These are phyloP conservation scores for Pseudorasbora parva DNA, from an alignment of 2,113 vertebrate species.

Conservation along the genomic window DNA sequence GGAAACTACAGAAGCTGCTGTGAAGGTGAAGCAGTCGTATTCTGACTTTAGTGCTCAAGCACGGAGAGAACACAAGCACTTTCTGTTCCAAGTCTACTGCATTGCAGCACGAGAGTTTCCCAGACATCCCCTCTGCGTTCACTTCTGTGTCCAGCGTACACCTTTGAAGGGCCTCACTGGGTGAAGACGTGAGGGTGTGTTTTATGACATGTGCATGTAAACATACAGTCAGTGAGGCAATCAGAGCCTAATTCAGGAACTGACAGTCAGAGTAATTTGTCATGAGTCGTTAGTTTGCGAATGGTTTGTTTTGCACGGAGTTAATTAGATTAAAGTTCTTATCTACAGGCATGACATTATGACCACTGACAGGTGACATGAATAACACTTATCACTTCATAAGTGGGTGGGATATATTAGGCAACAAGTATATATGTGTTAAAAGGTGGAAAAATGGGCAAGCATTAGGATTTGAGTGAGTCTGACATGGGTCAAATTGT, in stretches of 20 bases:
- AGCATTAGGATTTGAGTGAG: no score
- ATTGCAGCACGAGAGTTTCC: constrained; percentile 41
- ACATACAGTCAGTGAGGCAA: background rate
- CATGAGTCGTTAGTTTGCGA: background rate
- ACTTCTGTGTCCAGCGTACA: background rate
- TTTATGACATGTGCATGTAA: background rate
- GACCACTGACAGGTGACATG: no score
- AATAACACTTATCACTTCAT: no score
- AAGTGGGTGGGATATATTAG: no score
- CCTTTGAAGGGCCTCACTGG: background rate
- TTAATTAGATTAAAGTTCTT: background rate
- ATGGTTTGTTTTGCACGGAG: background rate
- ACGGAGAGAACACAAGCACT: constrained; percentile 10
- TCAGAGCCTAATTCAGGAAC: background rate
- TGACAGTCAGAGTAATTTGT: background rate
- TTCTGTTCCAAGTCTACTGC: constrained; percentile 29
- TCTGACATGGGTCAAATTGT: no score
- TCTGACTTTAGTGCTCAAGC: background rate
- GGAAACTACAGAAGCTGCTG: constrained; percentile 41
- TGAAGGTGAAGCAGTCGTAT: background rate
- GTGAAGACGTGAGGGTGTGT: background rate
- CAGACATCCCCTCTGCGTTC: background rate
- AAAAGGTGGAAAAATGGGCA: no score
- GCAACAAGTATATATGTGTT: no score
- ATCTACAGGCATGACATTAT: no score